These are phyloP conservation scores for Candoia aspera DNA, from an alignment of 2,113 vertebrate genomes.

Conservation along the genomic window DNA sequence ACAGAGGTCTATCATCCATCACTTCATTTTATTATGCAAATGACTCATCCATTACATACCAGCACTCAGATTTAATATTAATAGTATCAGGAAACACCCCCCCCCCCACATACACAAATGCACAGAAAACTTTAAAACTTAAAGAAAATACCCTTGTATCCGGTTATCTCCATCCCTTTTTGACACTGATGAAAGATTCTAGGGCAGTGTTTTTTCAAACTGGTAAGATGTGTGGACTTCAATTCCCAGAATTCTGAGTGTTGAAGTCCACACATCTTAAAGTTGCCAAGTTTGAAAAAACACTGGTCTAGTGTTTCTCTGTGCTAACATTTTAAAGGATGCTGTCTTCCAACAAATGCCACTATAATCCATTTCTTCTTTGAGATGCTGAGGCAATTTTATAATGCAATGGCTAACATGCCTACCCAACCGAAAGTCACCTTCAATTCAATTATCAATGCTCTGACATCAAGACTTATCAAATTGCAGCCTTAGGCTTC, in stretches of 20 bases:
- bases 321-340: not conserved
- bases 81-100: not conserved
- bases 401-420: not conserved
- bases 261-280: not conserved
- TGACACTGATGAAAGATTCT: not conserved
- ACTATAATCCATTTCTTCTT: not conserved
- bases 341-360: not conserved
- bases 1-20: conserved; percentile 7
- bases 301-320: not conserved
- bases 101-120: not conserved
- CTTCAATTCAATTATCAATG: not conserved
- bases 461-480: not conserved
- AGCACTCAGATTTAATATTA: conserved; percentile 32
- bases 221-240: not conserved
- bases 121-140: not conserved
- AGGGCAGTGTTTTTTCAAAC: not conserved
- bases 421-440: not conserved
- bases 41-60: conserved; percentile 22
- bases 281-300: not conserved
- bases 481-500: not conserved
- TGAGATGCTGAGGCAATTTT: not conserved
- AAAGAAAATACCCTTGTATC: not conserved
- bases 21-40: conserved; percentile 26
- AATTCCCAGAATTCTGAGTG: not conserved
- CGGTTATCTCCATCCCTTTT: not conserved